A percentile compares a stretch with the other conserved stretches of the same genome.
Evolutionary conservation across 2,797 vertebrate species (phyloP).

Genomic region (Spinus pinus): DNA sequence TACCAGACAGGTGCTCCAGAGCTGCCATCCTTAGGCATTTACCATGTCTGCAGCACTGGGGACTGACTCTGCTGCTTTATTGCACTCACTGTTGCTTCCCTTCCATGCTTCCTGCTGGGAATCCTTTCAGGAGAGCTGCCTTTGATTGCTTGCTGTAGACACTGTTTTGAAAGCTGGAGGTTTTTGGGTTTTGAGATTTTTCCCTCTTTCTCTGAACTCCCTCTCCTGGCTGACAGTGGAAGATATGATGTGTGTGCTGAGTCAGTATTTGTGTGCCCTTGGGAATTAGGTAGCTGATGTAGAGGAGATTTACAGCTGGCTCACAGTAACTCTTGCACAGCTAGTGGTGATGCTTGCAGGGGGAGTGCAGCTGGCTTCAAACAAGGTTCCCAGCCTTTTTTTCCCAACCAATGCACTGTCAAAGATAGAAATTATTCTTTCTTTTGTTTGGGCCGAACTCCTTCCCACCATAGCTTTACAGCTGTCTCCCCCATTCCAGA

Average conservation of each 20-base stretch:
- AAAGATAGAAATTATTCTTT: neutral
- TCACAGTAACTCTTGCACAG: neutral
- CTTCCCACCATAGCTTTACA: neutral
- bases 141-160: slow-evolving; percentile 7
- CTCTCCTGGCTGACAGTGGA: neutral
- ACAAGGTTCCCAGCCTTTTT: neutral
- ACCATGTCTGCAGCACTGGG: neutral
- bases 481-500: neutral
- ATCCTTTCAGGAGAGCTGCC: neutral
- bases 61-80: neutral
- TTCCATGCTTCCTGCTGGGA: neutral
- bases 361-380: neutral
- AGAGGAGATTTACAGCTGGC: neutral
- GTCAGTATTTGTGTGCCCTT: neutral
- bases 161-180: neutral
- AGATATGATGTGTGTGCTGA: neutral
- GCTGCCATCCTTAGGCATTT: neutral
- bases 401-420: neutral
- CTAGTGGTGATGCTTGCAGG: neutral
- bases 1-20: neutral
- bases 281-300: neutral
- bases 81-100: neutral
- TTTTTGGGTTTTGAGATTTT: neutral
- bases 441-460: neutral
- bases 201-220: neutral